Evolutionary conservation across 2,888 invertebrate species (phyloP).

Genomic region (Atethmia centrago): DNA sequence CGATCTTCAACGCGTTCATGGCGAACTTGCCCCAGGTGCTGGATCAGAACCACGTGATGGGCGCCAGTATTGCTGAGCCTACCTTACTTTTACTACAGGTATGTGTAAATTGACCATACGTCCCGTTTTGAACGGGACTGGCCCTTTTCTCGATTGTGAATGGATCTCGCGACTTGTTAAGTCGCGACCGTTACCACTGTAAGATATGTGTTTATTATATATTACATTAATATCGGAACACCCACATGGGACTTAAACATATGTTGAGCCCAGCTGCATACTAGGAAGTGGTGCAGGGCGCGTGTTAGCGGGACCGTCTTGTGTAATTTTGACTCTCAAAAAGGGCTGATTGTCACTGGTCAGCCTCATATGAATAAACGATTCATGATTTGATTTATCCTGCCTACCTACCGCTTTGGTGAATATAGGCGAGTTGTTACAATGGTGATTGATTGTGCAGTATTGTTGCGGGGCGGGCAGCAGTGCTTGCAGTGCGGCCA

Average conservation of each 20-base stretch:
- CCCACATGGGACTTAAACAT: too few species aligned
- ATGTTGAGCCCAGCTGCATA: too few species aligned
- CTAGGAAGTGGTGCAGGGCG: neutral
- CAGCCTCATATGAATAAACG: neutral
- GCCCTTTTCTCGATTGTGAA: too few species aligned
- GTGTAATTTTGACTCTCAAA: neutral
- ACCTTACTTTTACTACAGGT: conserved; percentile 91
- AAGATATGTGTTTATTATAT: too few species aligned
- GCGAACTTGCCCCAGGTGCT: conserved; percentile 97
- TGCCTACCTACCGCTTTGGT: neutral
- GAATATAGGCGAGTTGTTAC: too few species aligned
- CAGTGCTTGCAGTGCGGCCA: conserved; percentile 54
- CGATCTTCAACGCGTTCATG: conserved; percentile 98
- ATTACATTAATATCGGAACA: too few species aligned
- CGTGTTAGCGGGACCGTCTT: neutral
- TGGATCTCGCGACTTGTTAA: too few species aligned
- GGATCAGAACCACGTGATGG: conserved; percentile 99
- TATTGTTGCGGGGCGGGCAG: conserved; percentile 79
- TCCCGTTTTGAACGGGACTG: too few species aligned
- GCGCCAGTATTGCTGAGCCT: conserved; percentile 96
- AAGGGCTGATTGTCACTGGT: neutral
- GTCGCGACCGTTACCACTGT: too few species aligned
- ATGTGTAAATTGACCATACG: too few species aligned
- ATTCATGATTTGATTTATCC: neutral
- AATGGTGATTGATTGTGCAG: conserved; percentile 59